A percentile compares a stretch with the other conserved stretches of the same genome.
Conservation (phyloP, 2,797 vertebrate genomes). For the Catharus ustulatus region DNA sequence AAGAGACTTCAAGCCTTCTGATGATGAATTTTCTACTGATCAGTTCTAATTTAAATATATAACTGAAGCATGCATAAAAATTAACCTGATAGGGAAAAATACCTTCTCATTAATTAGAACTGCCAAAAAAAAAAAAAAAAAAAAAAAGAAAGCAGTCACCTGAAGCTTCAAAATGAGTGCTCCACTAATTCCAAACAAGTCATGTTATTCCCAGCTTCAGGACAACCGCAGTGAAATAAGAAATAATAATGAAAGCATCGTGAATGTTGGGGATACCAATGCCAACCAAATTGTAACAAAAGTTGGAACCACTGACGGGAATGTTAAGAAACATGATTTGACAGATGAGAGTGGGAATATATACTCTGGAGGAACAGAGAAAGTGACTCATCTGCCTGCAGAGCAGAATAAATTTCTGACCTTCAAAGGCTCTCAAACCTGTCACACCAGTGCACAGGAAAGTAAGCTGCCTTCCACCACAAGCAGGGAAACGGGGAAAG, state of each 20-base stretch:
- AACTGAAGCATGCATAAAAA: conserved; percentile 25
- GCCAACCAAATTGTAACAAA: conserved; percentile 86
- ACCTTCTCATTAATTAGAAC: background rate
- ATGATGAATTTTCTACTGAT: background rate
- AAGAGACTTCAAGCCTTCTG: background rate
- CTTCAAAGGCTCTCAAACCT: conserved; percentile 79
- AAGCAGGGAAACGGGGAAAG: conserved; percentile 78
- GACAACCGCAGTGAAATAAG: conserved; percentile 78
- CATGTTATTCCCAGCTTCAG: conserved; percentile 73
- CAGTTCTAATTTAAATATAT: background rate
- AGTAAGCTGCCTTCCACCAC: conserved; percentile 68
- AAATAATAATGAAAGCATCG: conserved; percentile 85
- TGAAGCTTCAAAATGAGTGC: conserved; percentile 74
- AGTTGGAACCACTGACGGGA: conserved; percentile 9
- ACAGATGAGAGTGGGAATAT: conserved; percentile 69
- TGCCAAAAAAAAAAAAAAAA: background rate
- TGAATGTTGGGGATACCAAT: conserved; percentile 84
- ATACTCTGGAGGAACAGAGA: conserved; percentile 66
- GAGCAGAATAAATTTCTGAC: conserved; percentile 80
- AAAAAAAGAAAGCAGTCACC: background rate
- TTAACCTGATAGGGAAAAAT: background rate
- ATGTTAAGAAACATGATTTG: conserved; percentile 23
- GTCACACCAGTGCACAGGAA: conserved; percentile 73
- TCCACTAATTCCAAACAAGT: conserved; percentile 71
- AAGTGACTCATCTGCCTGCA: conserved; percentile 30